Evolutionary conservation across 2,113 vertebrate genomes (phyloP).

Genomic region (Leptocoma aspasia): DNA sequence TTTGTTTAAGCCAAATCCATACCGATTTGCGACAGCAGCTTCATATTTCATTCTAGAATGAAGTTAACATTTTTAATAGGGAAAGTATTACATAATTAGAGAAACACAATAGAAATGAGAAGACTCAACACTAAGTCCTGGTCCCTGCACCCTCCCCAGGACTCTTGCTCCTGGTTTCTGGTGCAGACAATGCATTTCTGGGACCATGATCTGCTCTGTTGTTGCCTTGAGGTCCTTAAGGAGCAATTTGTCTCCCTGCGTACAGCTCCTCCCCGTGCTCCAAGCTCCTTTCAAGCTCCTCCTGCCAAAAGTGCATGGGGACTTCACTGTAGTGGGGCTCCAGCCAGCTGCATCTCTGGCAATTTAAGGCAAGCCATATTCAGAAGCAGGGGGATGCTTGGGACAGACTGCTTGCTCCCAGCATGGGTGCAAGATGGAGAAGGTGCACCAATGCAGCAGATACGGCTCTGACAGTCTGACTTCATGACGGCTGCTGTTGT

Average conservation of each 20-base stretch:
- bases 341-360: neutral
- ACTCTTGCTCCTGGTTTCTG: neutral
- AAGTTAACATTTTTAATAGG: neutral
- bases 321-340: neutral
- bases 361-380: neutral
- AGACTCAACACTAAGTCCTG: neutral
- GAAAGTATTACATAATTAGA: neutral
- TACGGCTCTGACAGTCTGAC: neutral
- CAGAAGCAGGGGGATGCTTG: neutral
- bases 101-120: neutral
- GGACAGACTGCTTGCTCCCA: neutral
- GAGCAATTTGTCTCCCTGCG: neutral
- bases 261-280: neutral
- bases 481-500: neutral
- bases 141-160: neutral
- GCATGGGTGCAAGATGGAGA: accelerated
- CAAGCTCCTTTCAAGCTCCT: neutral
- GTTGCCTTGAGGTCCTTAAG: neutral
- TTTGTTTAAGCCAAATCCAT: neutral
- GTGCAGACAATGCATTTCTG: neutral
- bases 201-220: neutral
- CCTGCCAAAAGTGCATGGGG: neutral
- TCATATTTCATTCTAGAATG: neutral
- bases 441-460: neutral
- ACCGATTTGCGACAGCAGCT: neutral